Conservation (phyloP, 2,888 invertebrate genomes). For the Eucera pruinosa region DNA sequence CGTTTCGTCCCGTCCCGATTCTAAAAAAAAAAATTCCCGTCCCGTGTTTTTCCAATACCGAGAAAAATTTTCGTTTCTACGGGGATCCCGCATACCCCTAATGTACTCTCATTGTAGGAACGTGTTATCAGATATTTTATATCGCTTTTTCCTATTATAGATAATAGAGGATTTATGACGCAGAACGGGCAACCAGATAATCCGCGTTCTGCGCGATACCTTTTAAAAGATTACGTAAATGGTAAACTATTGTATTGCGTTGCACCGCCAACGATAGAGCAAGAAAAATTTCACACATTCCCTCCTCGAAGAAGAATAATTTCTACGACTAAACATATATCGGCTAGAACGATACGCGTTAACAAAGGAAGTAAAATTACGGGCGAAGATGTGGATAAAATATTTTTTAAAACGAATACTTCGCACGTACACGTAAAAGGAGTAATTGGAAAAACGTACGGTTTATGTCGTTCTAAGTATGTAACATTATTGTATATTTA, state of each 20-base stretch:
- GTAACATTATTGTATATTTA: slow-evolving; percentile 64
- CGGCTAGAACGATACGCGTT: slow-evolving; percentile 86
- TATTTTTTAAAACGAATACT: slow-evolving; percentile 86
- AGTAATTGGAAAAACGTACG: slow-evolving; percentile 61
- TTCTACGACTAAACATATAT: slow-evolving; percentile 83
- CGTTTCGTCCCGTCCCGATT: no score
- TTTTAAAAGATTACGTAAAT: slow-evolving; percentile 96
- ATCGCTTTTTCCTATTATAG: slow-evolving; percentile 84
- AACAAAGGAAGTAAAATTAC: slow-evolving; percentile 85
- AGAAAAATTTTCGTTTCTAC: no score
- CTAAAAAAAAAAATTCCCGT: no score
- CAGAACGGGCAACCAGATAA: slow-evolving; percentile 97
- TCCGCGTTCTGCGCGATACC: slow-evolving; percentile 93
- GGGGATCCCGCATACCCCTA: no score
- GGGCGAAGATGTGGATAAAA: slow-evolving; percentile 87
- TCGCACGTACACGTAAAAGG: slow-evolving; percentile 68
- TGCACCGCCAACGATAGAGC: slow-evolving; percentile 90
- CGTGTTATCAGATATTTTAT: neutral
- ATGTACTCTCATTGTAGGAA: neutral
- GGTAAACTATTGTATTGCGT: slow-evolving; percentile 94
- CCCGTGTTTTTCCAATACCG: no score
- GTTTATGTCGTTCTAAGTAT: slow-evolving; percentile 58
- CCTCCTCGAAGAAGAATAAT: slow-evolving; percentile 84
- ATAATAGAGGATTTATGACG: slow-evolving; percentile 98
- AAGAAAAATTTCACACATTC: slow-evolving; percentile 87